Evolutionary conservation across 2,113 vertebrate species (phyloP).

Genomic region (Speoplatyrhinus poulsoni): DNA sequence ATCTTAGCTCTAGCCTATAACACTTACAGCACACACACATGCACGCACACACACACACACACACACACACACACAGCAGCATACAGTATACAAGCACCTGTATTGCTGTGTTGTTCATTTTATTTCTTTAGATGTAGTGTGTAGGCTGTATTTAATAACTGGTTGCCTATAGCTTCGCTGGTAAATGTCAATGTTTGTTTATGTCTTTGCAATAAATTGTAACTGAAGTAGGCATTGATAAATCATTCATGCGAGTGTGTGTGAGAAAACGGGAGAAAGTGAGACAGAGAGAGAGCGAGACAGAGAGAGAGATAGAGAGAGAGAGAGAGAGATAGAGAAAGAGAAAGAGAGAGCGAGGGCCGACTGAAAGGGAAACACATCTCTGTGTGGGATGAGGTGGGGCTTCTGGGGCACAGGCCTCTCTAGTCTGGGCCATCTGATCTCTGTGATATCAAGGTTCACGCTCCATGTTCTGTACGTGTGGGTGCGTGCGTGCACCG

Average conservation of each 20-base stretch:
- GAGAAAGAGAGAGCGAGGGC: neutral
- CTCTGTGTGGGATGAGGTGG: slow-evolving; percentile 21
- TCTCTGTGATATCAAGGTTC: neutral
- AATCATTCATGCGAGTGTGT: neutral
- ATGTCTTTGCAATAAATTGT: neutral
- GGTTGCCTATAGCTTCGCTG: neutral
- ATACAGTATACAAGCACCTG: neutral
- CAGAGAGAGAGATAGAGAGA: neutral
- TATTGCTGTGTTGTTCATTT: too few species aligned
- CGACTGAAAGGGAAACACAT: neutral
- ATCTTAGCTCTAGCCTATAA: too few species aligned
- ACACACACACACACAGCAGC: slow-evolving; percentile 12
- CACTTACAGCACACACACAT: neutral
- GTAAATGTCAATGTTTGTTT: neutral
- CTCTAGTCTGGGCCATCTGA: neutral
- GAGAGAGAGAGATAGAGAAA: neutral
- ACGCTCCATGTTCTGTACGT: slow-evolving; percentile 2
- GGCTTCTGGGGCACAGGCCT: slow-evolving; percentile 20
- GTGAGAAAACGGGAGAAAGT: neutral
- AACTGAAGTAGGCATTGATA: neutral
- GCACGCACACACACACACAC: slow-evolving; percentile 4
- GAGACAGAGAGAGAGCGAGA: neutral
- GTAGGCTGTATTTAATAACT: too few species aligned
- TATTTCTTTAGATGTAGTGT: too few species aligned
- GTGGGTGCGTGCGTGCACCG: neutral